phyloP scores from a whole-genome alignment of 1,140 invertebrate species.

The Papilio polytes region DNA sequence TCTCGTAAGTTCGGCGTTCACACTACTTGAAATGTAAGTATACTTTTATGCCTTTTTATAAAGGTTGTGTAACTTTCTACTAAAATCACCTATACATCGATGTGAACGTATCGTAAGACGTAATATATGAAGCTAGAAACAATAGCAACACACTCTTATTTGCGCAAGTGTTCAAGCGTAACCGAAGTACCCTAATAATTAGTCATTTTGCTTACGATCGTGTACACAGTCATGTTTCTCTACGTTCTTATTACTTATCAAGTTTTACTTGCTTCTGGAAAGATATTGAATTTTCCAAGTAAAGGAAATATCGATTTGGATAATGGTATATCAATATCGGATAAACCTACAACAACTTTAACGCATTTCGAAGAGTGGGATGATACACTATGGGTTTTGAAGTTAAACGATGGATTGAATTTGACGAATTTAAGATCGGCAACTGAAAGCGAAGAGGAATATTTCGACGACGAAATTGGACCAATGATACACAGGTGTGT shows the following conservation, averaged over 20 bases:
- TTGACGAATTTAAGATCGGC: conserved; percentile 44
- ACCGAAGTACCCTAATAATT: conserved; percentile 29
- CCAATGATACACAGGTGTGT: conserved; percentile 43
- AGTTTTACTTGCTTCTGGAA: not conserved
- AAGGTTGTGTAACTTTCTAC: not conserved
- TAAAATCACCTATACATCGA: not conserved
- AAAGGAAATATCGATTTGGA: conserved; percentile 17
- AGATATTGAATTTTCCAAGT: conserved; percentile 20
- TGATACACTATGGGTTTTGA: conserved; percentile 51
- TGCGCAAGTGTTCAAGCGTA: conserved; percentile 20
- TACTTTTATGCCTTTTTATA: not conserved
- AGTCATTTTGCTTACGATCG: conserved; percentile 2
- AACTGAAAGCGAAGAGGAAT: conserved; percentile 44
- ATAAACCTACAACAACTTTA: not conserved
- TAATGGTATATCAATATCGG: not conserved
- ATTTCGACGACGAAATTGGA: conserved; percentile 44
- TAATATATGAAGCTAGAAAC: conserved; percentile 6
- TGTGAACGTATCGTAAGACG: conserved; percentile 4
- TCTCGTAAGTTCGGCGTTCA: no score
- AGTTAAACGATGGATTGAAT: conserved; percentile 48
- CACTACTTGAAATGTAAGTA: not conserved
- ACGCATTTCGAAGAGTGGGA: not conserved
- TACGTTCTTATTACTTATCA: conserved; percentile 9
- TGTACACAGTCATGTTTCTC: conserved; percentile 29
- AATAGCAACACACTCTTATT: conserved; percentile 8